A percentile compares a stretch with the other conserved stretches of the same genome.
phyloP scores from a whole-genome alignment of 2,888 invertebrate species.

The Aphidius colemani region DNA sequence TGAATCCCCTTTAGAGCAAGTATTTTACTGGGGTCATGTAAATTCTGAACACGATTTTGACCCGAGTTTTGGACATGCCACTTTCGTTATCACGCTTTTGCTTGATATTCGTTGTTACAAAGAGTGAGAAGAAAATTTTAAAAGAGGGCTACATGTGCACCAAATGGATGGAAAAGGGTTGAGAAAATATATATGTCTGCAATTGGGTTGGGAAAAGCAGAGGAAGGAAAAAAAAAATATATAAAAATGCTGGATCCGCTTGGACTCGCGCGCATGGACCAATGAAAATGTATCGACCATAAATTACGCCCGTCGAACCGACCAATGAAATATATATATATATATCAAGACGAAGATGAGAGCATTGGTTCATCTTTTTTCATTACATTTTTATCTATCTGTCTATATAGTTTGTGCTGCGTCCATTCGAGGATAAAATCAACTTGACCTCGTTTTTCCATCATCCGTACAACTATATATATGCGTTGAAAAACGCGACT shows the following conservation, averaged over 20 bases:
- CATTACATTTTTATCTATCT: neutral
- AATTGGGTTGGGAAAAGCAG: no score
- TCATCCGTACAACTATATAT: neutral
- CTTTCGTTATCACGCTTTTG: conserved; percentile 31
- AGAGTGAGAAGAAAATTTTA: no score
- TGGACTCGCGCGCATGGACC: conserved; percentile 24
- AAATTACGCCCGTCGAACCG: conserved; percentile 43
- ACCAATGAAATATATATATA: conserved; percentile 19
- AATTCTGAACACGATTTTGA: conserved; percentile 32
- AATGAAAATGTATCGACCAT: conserved; percentile 46
- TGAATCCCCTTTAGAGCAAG: neutral
- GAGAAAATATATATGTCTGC: no score
- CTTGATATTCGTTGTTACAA: conserved; percentile 29
- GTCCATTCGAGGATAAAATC: conserved; percentile 40
- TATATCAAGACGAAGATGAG: neutral
- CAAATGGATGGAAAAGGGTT: no score
- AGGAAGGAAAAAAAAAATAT: neutral
- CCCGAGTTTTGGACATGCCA: conserved; percentile 32
- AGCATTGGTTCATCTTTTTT: no score
- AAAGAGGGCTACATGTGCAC: no score
- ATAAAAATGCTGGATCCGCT: neutral
- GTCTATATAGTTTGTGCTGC: conserved; percentile 23
- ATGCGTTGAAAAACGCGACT: conserved; percentile 28
- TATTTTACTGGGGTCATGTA: conserved; percentile 27
- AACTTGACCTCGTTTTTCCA: conserved; percentile 44